Evolutionary conservation across 2,797 vertebrate species (phyloP), one percentile per base, ranked within the genome.

Genomic region (Tenualosa thibaudeaui): DNA sequence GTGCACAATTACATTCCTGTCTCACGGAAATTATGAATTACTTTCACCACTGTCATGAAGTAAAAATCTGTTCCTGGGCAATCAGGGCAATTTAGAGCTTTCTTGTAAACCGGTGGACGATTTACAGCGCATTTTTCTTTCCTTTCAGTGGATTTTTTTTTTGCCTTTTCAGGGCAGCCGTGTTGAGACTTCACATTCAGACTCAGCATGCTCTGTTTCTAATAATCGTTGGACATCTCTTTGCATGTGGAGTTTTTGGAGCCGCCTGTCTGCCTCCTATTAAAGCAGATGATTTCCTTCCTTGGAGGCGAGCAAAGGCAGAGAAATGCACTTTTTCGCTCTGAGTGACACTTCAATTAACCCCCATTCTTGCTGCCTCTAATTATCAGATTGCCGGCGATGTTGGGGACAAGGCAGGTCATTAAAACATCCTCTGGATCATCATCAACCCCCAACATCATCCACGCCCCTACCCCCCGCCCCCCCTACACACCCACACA

Each of bases 271-370:
- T 37, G 9, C 88, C 58, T 58, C 81, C 90, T 91, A 90, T 92
- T 94, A 83, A 93, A 93, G 93, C 88, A 81, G 84, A 90, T 86
- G 86, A 90, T 89, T 91, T 88, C 90, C 84, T 84, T 88, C 88
- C 89, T 88, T 89, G 51, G 78, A 83, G 84, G 88, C n/a, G 88
- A 90, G 88, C 87, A 84, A 68, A 83, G 56, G 26, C 68, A 89
- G 90, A 85, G 81, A 89, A 87, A 89, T 84, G 90, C 89, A 90
- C 89, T 90, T 91, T 91, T 78, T 83, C 89, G 86, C 46, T n/a
- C 85, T 93, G 93, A 95, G 88, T 95, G 95, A 94, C 95, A 95
- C 92, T 95, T 95, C 93, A 95, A 95, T 96, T 96, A 95, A 91
- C 92, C 93, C 86, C 90, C 89, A 86, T 93, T 90, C 90, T 91